Evolutionary conservation across 2,888 invertebrate species (phyloP).

Genomic region (Malthinus seriepunctatus): DNA sequence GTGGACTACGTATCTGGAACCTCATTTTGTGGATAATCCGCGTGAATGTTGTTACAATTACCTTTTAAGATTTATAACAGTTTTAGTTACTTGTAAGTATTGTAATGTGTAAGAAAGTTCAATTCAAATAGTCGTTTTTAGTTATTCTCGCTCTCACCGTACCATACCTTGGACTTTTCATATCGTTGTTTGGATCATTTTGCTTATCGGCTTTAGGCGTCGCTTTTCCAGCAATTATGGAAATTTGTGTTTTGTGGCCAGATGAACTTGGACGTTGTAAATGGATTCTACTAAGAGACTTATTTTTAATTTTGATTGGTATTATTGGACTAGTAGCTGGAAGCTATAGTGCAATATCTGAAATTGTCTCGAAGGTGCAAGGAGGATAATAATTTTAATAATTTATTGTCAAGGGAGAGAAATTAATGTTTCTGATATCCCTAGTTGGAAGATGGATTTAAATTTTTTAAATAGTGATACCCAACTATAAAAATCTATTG

Average conservation of each 20-base stretch:
- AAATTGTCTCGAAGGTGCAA: slow-evolving; percentile 49
- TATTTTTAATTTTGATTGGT: slow-evolving; percentile 58
- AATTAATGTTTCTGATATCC: too few species aligned
- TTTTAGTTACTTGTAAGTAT: slow-evolving; percentile 53
- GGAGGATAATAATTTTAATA: too few species aligned
- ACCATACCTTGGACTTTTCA: slow-evolving; percentile 72
- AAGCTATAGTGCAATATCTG: slow-evolving; percentile 60
- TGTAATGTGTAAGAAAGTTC: background rate
- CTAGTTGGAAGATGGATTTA: too few species aligned
- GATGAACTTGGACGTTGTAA: slow-evolving; percentile 58
- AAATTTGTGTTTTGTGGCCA: slow-evolving; percentile 73
- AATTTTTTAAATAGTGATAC: too few species aligned
- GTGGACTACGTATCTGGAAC: slow-evolving; percentile 59
- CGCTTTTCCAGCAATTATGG: slow-evolving; percentile 75
- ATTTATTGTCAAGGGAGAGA: too few species aligned
- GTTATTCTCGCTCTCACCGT: slow-evolving; percentile 72
- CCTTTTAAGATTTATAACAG: slow-evolving; percentile 48
- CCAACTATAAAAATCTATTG: too few species aligned
- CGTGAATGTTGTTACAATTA: slow-evolving; percentile 47
- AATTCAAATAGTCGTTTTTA: slow-evolving; percentile 52
- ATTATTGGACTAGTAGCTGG: slow-evolving; percentile 61
- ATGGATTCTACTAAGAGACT: slow-evolving; percentile 56
- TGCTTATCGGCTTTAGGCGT: slow-evolving; percentile 74
- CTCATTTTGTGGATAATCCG: slow-evolving; percentile 26
- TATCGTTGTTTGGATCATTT: slow-evolving; percentile 75